Conservation (phyloP, 1,140 invertebrate species). For the Oedothorax gibbosus region DNA sequence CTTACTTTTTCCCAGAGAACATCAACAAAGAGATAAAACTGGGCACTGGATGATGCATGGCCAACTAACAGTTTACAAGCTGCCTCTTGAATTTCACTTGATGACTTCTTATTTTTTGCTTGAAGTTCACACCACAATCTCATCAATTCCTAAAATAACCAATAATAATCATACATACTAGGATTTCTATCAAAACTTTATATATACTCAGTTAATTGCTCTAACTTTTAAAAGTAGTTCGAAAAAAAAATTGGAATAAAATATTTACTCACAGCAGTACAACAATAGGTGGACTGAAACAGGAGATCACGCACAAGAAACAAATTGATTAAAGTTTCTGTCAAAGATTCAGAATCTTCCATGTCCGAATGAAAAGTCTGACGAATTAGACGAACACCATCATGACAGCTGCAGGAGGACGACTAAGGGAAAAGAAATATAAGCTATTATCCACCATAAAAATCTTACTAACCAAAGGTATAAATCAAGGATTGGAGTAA, state of each 20-base stretch:
- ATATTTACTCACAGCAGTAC: constrained; percentile 49
- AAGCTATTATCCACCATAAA: not conserved
- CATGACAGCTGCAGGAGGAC: constrained; percentile 51
- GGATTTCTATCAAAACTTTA: too few species aligned
- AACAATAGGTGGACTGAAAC: constrained; percentile 53
- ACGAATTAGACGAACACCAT: constrained; percentile 48
- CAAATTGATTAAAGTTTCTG: constrained; percentile 58
- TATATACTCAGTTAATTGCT: too few species aligned
- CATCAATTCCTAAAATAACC: constrained; percentile 52
- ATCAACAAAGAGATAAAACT: constrained; percentile 62
- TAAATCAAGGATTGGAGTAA: not conserved
- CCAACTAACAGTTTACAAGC: constrained; percentile 46
- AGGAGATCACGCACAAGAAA: constrained; percentile 60
- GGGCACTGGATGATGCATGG: constrained; percentile 59
- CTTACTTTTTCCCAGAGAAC: constrained; percentile 58
- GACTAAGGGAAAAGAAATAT: constrained; percentile 22
- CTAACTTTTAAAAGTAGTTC: too few species aligned
- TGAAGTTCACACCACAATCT: constrained; percentile 59
- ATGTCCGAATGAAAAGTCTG: not conserved
- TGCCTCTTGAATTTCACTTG: constrained; percentile 52
- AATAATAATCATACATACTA: too few species aligned
- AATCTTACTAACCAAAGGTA: not conserved
- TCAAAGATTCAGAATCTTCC: constrained; percentile 41
- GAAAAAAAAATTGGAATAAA: not conserved
- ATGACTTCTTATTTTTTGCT: constrained; percentile 41